A percentile compares a stretch with the other conserved stretches of the same genome.
These are phyloP conservation scores for Dendrocopos noguchii DNA, from an alignment of 2,113 vertebrate genomes.

Conservation along the genomic window DNA sequence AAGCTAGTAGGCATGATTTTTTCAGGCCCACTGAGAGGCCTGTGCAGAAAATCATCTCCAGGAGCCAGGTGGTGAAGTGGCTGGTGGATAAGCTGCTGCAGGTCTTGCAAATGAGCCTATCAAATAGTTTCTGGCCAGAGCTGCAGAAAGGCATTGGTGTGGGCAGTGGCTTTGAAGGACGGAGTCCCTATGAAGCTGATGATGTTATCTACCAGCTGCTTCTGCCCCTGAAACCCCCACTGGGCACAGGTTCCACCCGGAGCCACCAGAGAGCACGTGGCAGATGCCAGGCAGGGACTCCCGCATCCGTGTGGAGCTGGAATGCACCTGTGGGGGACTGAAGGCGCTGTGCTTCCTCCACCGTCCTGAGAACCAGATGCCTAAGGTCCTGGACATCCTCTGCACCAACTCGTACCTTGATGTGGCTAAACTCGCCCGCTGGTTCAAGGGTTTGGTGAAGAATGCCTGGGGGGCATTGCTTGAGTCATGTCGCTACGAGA, in stretches of 20 bases:
- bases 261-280: not conserved
- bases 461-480: not conserved
- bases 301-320: not conserved
- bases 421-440: not conserved
- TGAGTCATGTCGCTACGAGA: not conserved
- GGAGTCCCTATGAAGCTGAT: rapidly evolving
- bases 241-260: not conserved
- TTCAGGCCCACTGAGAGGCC: not conserved
- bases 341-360: not conserved
- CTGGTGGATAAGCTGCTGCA: not conserved
- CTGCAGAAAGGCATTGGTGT: not conserved
- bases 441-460: not conserved
- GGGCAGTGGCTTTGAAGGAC: not conserved
- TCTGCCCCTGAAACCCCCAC: not conserved
- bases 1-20: not conserved
- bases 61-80: not conserved
- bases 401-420: not conserved
- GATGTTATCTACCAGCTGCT: not conserved
- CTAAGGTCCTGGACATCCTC: not conserved
- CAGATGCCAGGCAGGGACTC: not conserved
- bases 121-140: not conserved
- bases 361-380: not conserved
- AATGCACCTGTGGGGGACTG: not conserved
- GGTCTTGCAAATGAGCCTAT: not conserved
- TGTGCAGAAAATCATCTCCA: not conserved